Percentiles rank a stretch among this genome's conserved stretches.
phyloP scores from a whole-genome alignment of 2,797 vertebrate genomes.

The Micromesistius poutassou region DNA sequence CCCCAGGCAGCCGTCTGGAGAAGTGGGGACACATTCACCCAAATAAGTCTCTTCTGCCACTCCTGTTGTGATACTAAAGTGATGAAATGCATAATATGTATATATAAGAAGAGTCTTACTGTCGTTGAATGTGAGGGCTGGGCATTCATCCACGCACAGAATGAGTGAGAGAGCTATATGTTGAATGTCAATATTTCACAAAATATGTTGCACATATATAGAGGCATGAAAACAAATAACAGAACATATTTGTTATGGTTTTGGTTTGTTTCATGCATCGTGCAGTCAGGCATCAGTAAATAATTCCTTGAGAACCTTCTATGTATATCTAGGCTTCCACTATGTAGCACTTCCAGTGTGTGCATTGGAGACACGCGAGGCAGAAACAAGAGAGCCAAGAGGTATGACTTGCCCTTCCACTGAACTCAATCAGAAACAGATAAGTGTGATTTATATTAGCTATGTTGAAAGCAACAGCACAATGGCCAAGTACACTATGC shows the following conservation, averaged over 20 bases:
- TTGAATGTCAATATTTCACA: too few species aligned
- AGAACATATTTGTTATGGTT: not conserved
- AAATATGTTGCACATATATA: too few species aligned
- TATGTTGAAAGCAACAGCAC: not conserved
- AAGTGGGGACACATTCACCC: too few species aligned
- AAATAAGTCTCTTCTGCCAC: too few species aligned
- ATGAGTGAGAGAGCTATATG: too few species aligned
- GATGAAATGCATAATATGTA: not conserved
- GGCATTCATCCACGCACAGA: too few species aligned
- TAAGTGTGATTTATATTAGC: constrained; percentile 1
- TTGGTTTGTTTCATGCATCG: not conserved
- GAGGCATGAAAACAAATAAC: too few species aligned
- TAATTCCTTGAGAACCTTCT: too few species aligned
- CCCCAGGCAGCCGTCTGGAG: not conserved
- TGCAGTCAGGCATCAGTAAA: too few species aligned
- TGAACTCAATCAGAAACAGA: not conserved
- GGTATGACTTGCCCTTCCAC: not conserved
- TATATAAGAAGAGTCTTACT: too few species aligned
- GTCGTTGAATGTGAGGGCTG: too few species aligned
- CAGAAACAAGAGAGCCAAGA: not conserved
- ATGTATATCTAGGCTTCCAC: not conserved
- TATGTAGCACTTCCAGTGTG: not conserved
- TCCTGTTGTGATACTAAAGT: not conserved
- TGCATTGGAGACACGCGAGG: not conserved
- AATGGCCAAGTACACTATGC: constrained; percentile 1